Base-by-base conservation (phyloP, 1,140 invertebrate species). In the Piezodorus guildinii region DNA sequence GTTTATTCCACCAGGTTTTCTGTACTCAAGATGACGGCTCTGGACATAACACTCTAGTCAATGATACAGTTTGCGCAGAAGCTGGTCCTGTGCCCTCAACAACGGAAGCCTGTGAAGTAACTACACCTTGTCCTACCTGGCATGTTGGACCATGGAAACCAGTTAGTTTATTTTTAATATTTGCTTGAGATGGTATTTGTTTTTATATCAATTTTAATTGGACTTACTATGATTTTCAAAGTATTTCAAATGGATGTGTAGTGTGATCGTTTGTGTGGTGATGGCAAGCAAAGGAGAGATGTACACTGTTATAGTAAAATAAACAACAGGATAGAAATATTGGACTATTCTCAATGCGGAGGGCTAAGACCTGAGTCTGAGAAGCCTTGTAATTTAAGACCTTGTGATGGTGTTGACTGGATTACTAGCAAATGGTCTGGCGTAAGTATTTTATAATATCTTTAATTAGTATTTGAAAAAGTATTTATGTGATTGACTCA, bases 361-460 rank as follows among this genome's bases (percentile, higher is more conserved):
- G 80, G 81, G 2, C 80, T 84, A 45, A 86, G 86, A 70, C 91
- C 92, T 0, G 80, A 82, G 16, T 75, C 72, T 8, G 83, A 87
- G 67, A 80, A 85, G 70, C 60, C 76, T 45, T 96, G 94, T 73
- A 80, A 85, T 65, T 67, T 89, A 34, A 80, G 86, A 51, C 90
- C 92, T 8, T 96, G 94, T 71, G 89, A 90, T 61, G 93, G 93
- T 14, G 83, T 94, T 16, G 93, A 96, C 73, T 96, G 94, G 91
- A 80, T 94, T 34, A 79, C 83, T 0, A 86, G 89, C 8, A 83
- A 87, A 25, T 97, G 94, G 94, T 84, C 83, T 70, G 90, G 91
- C 63, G 92, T 94, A 79, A 86, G 84, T 23, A 21, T 52, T 8
- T 52, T 8, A 52, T 52, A 25, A 52, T 16, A 6, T 52, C 9